Conservation (phyloP, 2,797 vertebrate genomes). For the Poecile montanus region DNA sequence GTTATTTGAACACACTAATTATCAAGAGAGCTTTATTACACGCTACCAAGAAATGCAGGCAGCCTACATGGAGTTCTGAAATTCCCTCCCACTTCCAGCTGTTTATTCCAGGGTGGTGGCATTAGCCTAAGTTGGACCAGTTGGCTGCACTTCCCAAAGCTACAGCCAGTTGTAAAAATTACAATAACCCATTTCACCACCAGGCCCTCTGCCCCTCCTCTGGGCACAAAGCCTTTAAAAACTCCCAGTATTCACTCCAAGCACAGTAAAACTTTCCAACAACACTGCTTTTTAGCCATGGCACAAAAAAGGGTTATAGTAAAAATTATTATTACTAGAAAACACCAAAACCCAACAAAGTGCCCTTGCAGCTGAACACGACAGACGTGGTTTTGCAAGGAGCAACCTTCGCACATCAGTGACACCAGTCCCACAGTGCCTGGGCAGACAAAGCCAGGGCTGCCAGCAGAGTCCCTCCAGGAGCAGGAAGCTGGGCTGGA, state of each 20-base stretch:
- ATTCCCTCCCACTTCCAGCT: neutral
- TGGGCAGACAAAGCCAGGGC: no score
- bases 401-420: rapidly evolving
- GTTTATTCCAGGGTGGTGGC: neutral
- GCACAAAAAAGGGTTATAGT: rapidly evolving
- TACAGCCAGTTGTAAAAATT: neutral
- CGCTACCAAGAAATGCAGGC: neutral
- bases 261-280: rapidly evolving
- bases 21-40: neutral
- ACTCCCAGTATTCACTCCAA: neutral
- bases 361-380: rapidly evolving
- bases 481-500: neutral
- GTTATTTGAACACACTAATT: neutral
- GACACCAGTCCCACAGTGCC: rapidly evolving
- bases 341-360: rapidly evolving
- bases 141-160: neutral
- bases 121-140: neutral
- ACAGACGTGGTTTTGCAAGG: neutral
- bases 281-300: rapidly evolving
- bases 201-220: neutral
- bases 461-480: neutral
- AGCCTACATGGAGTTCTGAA: neutral
- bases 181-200: neutral
- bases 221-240: neutral
- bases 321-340: rapidly evolving